Percentiles rank a stretch among this genome's conserved stretches.
Evolutionary conservation across 2,888 invertebrate species (phyloP).

Genomic region (Pseudococcus longispinus): DNA sequence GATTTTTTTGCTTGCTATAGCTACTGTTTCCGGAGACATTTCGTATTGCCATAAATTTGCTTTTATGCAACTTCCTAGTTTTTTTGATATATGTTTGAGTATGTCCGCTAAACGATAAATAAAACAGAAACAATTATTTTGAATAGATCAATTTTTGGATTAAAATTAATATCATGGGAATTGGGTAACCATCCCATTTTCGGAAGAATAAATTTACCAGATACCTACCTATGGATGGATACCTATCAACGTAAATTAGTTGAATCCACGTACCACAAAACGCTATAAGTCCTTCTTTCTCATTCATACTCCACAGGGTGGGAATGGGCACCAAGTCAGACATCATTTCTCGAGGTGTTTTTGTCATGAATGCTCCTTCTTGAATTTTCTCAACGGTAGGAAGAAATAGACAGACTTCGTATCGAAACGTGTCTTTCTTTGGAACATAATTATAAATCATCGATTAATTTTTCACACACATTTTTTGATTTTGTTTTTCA

Average conservation of each 20-base stretch:
- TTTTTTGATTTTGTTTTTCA: too few relatives aligned
- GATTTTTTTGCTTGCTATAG: neutral
- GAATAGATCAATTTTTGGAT: neutral
- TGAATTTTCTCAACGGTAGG: neutral
- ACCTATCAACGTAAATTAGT: too few relatives aligned
- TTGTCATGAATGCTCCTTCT: conserved; percentile 15
- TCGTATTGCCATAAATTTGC: neutral
- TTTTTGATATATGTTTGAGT: neutral
- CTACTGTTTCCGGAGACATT: neutral
- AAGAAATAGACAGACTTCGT: neutral
- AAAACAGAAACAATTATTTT: neutral
- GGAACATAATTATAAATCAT: neutral
- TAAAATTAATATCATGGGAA: too few relatives aligned
- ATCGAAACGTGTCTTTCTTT: neutral
- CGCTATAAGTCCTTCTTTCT: conserved; percentile 3
- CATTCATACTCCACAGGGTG: neutral
- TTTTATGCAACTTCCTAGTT: neutral
- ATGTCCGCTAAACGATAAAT: neutral
- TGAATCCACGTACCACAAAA: too few relatives aligned
- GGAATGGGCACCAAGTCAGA: neutral
- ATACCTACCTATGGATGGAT: too few relatives aligned
- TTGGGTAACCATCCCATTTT: too few relatives aligned
- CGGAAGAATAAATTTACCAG: too few relatives aligned
- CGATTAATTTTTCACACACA: neutral
- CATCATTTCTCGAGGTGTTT: conserved; percentile 28